These are phyloP conservation scores for Epinephelus coioides DNA, from an alignment of 2,797 vertebrate genomes.

Conservation along the genomic window DNA sequence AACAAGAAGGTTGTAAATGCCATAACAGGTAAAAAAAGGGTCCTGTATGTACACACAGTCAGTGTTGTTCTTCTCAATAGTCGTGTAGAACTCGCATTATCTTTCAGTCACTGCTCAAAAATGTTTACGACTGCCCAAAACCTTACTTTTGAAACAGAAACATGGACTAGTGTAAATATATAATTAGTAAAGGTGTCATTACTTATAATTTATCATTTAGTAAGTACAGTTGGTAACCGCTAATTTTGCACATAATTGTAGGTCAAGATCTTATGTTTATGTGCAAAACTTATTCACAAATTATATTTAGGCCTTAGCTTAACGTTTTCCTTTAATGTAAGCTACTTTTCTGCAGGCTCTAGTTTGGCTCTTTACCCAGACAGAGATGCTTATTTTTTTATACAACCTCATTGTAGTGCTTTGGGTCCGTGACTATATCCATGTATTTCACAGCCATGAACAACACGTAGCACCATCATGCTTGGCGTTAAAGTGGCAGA, in stretches of 20 bases:
- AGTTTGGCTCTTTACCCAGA: not conserved
- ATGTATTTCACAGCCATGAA: not conserved
- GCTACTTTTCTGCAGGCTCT: not conserved
- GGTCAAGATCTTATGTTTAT: not conserved
- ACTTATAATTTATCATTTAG: not conserved
- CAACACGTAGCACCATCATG: not conserved
- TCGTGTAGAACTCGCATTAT: not conserved
- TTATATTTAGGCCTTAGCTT: not conserved
- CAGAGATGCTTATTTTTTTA: not conserved
- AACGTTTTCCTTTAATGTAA: not conserved
- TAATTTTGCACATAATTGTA: not conserved
- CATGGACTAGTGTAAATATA: not conserved
- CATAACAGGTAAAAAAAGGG: not conserved
- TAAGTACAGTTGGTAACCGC: not conserved
- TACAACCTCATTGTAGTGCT: not conserved
- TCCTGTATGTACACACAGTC: not conserved
- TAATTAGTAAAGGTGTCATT: not conserved
- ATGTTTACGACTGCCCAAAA: not conserved
- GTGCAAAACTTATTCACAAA: not conserved
- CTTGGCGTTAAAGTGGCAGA: conserved; percentile 19
- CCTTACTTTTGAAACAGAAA: not conserved
- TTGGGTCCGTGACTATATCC: not conserved
- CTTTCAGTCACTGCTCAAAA: not conserved
- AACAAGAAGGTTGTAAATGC: not conserved
- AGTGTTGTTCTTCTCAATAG: not conserved